Evolutionary conservation across 1,140 invertebrate genomes (phyloP).

Genomic region (Helicoverpa armigera): DNA sequence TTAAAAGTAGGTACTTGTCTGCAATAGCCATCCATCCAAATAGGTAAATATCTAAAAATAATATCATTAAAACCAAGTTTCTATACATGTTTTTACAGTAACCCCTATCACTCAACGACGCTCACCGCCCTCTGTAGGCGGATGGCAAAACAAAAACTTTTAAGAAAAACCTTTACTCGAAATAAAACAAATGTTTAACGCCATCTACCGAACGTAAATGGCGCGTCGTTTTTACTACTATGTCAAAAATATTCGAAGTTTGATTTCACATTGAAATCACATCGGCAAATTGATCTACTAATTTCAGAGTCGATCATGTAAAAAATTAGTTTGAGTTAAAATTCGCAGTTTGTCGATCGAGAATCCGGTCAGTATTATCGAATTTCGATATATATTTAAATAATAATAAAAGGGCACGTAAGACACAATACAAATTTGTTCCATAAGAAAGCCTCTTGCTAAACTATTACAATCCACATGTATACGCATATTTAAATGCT

Average conservation of each 20-base stretch:
- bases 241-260: slow-evolving; percentile 21
- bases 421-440: slow-evolving; percentile 47
- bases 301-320: not conserved
- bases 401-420: slow-evolving; percentile 10
- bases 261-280: slow-evolving; percentile 26
- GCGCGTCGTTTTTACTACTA: slow-evolving; percentile 28
- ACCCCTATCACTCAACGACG: slow-evolving; percentile 4
- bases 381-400: not conserved
- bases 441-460: slow-evolving; percentile 52
- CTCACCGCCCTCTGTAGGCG: not conserved
- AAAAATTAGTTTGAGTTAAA: not conserved
- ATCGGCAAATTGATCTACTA: slow-evolving; percentile 13
- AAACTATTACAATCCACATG: slow-evolving; percentile 49
- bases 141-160: slow-evolving; percentile 15
- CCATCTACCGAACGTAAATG: slow-evolving; percentile 12
- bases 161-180: not conserved
- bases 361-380: not conserved
- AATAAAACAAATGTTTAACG: slow-evolving; percentile 11
- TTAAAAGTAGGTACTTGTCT: not conserved
- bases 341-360: not conserved
- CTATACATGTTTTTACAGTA: slow-evolving; percentile 48
- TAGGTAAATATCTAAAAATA: slow-evolving; percentile 37
- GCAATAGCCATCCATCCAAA: slow-evolving; percentile 32
- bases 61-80: slow-evolving; percentile 40
- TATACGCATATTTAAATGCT: slow-evolving; percentile 53